Percentiles rank a stretch among this genome's conserved stretches.
These are phyloP conservation scores for Progne subis DNA, from an alignment of 2,113 vertebrate genomes.

Conservation along the genomic window DNA sequence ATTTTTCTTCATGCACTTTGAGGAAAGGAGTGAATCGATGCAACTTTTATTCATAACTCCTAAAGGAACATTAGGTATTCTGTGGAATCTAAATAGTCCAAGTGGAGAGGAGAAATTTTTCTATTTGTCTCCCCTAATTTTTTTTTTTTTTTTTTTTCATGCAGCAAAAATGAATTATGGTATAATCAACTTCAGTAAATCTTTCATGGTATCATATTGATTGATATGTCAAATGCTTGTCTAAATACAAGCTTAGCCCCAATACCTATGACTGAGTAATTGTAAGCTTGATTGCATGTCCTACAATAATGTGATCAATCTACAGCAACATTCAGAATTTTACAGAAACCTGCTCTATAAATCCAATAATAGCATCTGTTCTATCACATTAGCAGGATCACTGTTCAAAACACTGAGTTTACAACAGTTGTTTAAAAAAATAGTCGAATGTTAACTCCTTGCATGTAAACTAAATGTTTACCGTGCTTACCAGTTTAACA, in stretches of 20 bases:
- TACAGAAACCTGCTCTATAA: not conserved
- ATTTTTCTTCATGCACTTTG: not conserved
- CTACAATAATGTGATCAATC: not conserved
- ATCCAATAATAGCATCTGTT: not conserved
- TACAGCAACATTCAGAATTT: not conserved
- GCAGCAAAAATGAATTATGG: not conserved
- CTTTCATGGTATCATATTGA: not conserved
- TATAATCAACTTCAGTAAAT: not conserved
- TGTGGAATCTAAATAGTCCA: not conserved
- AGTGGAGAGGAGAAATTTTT: not conserved
- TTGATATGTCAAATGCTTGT: conserved; percentile 32
- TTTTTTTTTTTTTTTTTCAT: not conserved
- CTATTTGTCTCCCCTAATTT: not conserved
- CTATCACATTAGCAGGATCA: not conserved
- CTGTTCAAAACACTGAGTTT: not conserved
- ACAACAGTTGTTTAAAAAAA: not conserved
- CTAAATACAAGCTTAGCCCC: conserved; percentile 24
- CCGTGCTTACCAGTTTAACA: not conserved
- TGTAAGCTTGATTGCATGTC: not conserved
- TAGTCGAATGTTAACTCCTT: not conserved
- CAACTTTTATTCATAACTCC: not conserved
- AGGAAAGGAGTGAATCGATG: not conserved
- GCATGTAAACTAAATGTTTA: not conserved
- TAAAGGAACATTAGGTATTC: not conserved
- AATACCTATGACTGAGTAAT: not conserved